Conservation (phyloP, 1,140 invertebrate species). For the Scylla paramamosain region DNA sequence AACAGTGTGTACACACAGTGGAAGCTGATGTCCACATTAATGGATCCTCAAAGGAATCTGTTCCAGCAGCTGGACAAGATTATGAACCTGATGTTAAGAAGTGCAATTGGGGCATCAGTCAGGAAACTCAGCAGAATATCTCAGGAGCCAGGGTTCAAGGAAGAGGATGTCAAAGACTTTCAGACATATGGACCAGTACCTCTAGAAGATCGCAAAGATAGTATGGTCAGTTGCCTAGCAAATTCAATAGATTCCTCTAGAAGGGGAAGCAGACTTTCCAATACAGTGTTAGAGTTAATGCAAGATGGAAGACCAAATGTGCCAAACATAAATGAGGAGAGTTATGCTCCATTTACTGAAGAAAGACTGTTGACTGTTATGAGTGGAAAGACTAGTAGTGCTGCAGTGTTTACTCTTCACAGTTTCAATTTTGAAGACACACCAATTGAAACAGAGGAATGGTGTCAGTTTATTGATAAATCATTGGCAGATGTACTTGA, state of each 20-base stretch:
- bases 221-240: constrained; percentile 71
- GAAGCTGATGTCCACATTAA: constrained; percentile 62
- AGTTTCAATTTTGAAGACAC: constrained; percentile 79
- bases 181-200: constrained; percentile 56
- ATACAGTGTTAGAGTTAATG: constrained; percentile 60
- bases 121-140: constrained; percentile 70
- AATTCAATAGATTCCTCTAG: constrained; percentile 75
- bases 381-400: constrained; percentile 77
- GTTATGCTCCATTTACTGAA: constrained; percentile 67
- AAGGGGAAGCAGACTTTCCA: constrained; percentile 70
- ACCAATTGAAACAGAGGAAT: constrained; percentile 91
- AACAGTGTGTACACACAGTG: constrained; percentile 46
- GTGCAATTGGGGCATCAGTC: constrained; percentile 71
- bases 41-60: constrained; percentile 31
- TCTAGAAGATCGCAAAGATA: constrained; percentile 71
- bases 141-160: constrained; percentile 70
- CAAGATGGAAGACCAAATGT: constrained; percentile 71
- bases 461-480: constrained; percentile 86
- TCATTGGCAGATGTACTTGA: constrained; percentile 79
- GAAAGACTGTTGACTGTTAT: constrained; percentile 62
- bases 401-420: constrained; percentile 77
- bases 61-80: constrained; percentile 30
- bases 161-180: constrained; percentile 73
- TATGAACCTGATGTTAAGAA: constrained; percentile 68
- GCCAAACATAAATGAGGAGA: constrained; percentile 76